Evolutionary conservation across 2,113 vertebrate species (phyloP), one percentile per base, ranked within the genome.

Genomic region (Oncorhynchus kisutch): DNA sequence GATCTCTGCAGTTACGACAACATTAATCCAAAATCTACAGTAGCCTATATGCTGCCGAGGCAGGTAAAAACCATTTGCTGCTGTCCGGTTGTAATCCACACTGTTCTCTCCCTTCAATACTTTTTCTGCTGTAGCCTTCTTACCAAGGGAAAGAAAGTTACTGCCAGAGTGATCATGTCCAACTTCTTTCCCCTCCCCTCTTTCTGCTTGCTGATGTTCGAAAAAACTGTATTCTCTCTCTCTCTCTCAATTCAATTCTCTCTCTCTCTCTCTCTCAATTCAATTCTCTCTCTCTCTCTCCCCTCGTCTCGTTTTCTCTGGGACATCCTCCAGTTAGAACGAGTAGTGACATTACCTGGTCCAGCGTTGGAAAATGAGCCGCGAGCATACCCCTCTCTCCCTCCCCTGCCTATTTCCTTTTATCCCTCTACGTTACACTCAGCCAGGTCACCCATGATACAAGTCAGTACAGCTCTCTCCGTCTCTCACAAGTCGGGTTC

Each of bases 171-270:
- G 80, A 77, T 81, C 65, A 85, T 80, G 87, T 88, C 84, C 80
- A 92, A 91, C 88, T 93, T 91, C 84, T 81, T 83, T 77, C 84
- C 87, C 86, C 87, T 90, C 87, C 88, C 87, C 72, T 54, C 12
- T 54, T 54, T 54, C 51, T 54, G 51, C 51, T 39, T 70, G 71
- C 75, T 74, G 65, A 29, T 77, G 49, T 84, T 78, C 68, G 39
- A 68, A 48, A 77, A 72, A 84, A 81, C 54, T 81, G 81, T 74
- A 76, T 81, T 34, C n/a, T 60, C 39, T 45, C 39, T 39, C 39
- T 39, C 34, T 31, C 31, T 31, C 29, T 31, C 4, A 34, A 34
- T 34, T 34, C 31, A 34, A 34, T 6, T 45, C 39, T 45, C 39
- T 39, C 39, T 31, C 29, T 31, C 29, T 31, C 4, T 31, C 29